Percentiles rank a stretch among this genome's conserved stretches.
Evolutionary conservation across 2,797 vertebrate species (phyloP).

Genomic region (Microchirus variegatus): DNA sequence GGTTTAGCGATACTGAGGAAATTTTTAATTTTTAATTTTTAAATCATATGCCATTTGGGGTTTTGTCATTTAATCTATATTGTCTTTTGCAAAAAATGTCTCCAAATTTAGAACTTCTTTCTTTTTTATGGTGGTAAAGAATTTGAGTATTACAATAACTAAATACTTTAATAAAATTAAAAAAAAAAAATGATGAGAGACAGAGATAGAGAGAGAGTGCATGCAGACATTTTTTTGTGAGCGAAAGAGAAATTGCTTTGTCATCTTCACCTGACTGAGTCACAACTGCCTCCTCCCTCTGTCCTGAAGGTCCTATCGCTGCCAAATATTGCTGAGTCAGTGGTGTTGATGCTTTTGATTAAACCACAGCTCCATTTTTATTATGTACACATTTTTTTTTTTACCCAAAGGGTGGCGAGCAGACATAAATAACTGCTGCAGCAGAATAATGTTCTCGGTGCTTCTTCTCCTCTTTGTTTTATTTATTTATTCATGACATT

Average conservation of each 20-base stretch:
- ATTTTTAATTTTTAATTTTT: conserved; percentile 16
- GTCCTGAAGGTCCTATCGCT: conserved; percentile 1
- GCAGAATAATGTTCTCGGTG: neutral
- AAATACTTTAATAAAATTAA: neutral
- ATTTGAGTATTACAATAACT: too few relatives aligned
- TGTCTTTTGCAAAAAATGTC: conserved; percentile 2
- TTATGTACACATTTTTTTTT: neutral
- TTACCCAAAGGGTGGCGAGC: neutral
- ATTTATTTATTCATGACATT: too few relatives aligned
- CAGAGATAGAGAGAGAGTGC: conserved; percentile 1
- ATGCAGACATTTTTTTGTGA: conserved; percentile 30
- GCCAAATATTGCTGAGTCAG: conserved; percentile 47
- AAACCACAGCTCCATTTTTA: neutral
- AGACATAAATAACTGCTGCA: neutral
- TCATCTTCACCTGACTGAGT: conserved; percentile 65
- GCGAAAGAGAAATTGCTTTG: conserved; percentile 57
- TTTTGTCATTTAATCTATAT: conserved; percentile 27
- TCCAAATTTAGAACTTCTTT: neutral
- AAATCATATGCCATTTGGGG: conserved; percentile 26
- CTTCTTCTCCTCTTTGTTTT: neutral
- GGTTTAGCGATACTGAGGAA: conserved; percentile 8
- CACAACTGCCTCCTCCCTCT: conserved; percentile 26
- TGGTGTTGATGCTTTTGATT: conserved; percentile 24
- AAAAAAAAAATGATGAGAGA: neutral
- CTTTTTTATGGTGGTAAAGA: neutral